phyloP scores from a whole-genome alignment of 2,888 invertebrate species.

The Drosophila leonis region DNA sequence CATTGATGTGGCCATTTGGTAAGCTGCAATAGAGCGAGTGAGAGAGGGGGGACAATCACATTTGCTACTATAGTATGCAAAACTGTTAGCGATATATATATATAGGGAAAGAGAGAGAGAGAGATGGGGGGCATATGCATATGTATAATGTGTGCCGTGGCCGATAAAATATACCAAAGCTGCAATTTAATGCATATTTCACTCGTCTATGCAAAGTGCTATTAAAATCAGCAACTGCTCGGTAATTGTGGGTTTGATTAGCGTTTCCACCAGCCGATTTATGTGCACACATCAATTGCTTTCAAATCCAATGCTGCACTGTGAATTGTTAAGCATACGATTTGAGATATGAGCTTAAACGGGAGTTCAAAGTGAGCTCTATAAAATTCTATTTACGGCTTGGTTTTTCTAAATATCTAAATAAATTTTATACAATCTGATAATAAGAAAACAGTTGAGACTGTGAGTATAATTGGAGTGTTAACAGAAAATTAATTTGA shows the following conservation, averaged over 20 bases:
- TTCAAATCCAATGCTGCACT: conserved; percentile 30
- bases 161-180: conserved; percentile 39
- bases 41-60: background rate
- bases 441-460: background rate
- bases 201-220: conserved; percentile 25
- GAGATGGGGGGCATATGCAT: background rate
- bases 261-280: conserved; percentile 54
- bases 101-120: background rate
- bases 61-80: conserved; percentile 9
- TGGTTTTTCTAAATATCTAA: background rate
- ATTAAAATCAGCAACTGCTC: conserved; percentile 49
- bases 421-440: background rate
- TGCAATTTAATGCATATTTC: conserved; percentile 36
- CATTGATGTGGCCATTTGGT: conserved; percentile 94
- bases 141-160: conserved; percentile 4
- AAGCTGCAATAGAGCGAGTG: conserved; percentile 86
- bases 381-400: background rate
- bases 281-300: conserved; percentile 51
- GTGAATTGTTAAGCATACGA: conserved; percentile 26
- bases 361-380: background rate
- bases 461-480: too few species aligned
- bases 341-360: conserved; percentile 1
- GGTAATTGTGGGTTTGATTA: conserved; percentile 61
- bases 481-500: too few species aligned
- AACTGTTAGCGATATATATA: conserved; percentile 4